phyloP scores from a whole-genome alignment of 1,140 invertebrate genomes.

The Chlorops oryzae region DNA sequence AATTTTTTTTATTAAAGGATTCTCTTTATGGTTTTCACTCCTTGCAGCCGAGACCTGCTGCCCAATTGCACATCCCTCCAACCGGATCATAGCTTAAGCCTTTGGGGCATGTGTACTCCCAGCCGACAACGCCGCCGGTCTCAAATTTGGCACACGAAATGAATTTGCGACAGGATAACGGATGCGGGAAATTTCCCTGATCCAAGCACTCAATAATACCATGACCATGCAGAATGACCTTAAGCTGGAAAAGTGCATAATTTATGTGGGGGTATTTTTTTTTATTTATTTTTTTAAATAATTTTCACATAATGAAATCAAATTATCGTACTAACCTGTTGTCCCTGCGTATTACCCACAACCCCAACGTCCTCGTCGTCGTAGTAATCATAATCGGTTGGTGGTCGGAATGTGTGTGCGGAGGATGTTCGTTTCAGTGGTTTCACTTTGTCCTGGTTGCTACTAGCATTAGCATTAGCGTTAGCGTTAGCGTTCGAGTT shows the following conservation, averaged over 20 bases:
- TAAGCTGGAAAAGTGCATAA: slow-evolving; percentile 20
- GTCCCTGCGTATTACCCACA: slow-evolving; percentile 48
- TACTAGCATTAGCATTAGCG: background rate
- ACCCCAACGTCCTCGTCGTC: slow-evolving; percentile 57
- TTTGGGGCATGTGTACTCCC: slow-evolving; percentile 80
- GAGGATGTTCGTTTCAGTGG: slow-evolving; percentile 24
- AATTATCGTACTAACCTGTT: slow-evolving; percentile 10
- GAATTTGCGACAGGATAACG: slow-evolving; percentile 79
- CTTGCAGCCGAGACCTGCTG: slow-evolving; percentile 65
- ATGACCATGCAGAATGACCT: slow-evolving; percentile 44
- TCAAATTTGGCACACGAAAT: slow-evolving; percentile 80
- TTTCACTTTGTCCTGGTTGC: no score
- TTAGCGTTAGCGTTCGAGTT: slow-evolving; percentile 4
- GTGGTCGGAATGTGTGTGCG: slow-evolving; percentile 48
- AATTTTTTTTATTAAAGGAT: no score
- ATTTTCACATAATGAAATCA: background rate
- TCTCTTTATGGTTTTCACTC: no score
- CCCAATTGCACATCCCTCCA: slow-evolving; percentile 85
- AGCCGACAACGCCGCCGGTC: slow-evolving; percentile 66
- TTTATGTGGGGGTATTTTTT: background rate
- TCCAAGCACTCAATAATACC: slow-evolving; percentile 74
- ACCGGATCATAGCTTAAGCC: slow-evolving; percentile 79
- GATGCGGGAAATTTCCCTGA: slow-evolving; percentile 82
- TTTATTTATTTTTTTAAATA: background rate
- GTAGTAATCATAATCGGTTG: slow-evolving; percentile 63